Evolutionary conservation across 2,113 vertebrate genomes (phyloP).

Genomic region (Stercorarius parasiticus): DNA sequence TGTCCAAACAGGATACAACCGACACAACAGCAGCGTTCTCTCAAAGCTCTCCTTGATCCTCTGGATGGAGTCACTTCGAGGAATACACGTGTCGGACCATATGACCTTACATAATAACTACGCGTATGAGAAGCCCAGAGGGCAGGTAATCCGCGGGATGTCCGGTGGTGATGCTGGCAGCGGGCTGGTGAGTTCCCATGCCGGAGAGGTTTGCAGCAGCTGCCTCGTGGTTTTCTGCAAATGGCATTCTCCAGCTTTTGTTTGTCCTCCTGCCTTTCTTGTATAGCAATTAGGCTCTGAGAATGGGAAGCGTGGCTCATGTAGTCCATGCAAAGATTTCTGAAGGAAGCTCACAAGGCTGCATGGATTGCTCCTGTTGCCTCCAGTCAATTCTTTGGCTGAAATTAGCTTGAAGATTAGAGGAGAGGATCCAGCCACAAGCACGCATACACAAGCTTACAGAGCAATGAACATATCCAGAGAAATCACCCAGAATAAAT

Average conservation of each 20-base stretch:
- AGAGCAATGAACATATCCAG: not conserved
- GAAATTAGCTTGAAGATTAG: constrained; percentile 28
- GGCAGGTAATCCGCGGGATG: not conserved
- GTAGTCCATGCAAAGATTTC: not conserved
- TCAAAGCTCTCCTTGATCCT: not conserved
- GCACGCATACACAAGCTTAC: not conserved
- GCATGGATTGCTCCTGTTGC: not conserved
- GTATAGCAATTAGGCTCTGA: not conserved
- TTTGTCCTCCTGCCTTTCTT: not conserved
- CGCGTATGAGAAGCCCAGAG: rapidly evolving
- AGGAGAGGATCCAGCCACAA: constrained; percentile 9
- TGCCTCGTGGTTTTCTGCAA: not conserved
- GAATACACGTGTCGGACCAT: not conserved
- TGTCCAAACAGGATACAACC: not conserved
- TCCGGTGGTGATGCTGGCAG: not conserved
- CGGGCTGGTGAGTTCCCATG: not conserved
- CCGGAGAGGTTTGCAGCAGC: not conserved
- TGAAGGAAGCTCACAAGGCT: not conserved
- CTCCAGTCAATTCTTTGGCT: constrained; percentile 29
- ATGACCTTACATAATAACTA: constrained; percentile 10
- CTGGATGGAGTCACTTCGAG: constrained; percentile 18
- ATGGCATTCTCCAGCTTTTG: not conserved
- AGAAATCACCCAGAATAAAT: not conserved
- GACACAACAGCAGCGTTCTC: not conserved
- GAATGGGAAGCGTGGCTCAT: not conserved